Evolutionary conservation across 2,888 invertebrate species (phyloP), one percentile per base, ranked within the genome.

Genomic region (Eutolmus rufibarbis): DNA sequence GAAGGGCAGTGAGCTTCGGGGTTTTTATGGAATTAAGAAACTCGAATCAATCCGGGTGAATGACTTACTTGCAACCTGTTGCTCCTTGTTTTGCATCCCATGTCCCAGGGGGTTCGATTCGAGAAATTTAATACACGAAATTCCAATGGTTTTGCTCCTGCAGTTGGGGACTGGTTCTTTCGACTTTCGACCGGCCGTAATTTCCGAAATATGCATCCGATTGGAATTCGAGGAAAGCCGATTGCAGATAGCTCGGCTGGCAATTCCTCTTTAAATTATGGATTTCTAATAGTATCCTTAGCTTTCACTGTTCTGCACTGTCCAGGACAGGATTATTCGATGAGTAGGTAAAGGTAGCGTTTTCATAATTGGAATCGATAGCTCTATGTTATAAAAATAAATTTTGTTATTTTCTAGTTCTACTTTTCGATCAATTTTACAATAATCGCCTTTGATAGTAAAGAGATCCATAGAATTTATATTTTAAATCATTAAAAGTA

Each of bases 21-120:
- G 31, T 14, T 40, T 37, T 86, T 86, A 51, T 77, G 56, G 77
- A 86, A 66, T 84, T 84, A 84, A 85, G 74, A 46, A 74, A 74
- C 84, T 37, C 14, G 66, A 66, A 84, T 23, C 37, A 66, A 16
- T 66, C 16, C n/a, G 34, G 51, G 66, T 40, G 82, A 84, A 66
- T 84, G 82, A 37, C 66, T 19, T 46, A 4, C 56, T 40, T 40
- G 31, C 34, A 66, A 56, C 66, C 34, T 57, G 82, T 57, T 57
- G 82, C 57, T 19, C 19, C 14, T 9, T 9, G 82, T n/a, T 84
- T 57, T 40, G 66, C 37, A 66, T 40, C 56, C 66, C 19, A 66
- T 14, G 28, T 66, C 66, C 9, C 28, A 2, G 28, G 3, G 66
- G 66, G 19, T 37, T 84, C 40, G 57, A 23, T 31, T 23, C 23